phyloP scores from a whole-genome alignment of 1,140 invertebrate genomes.

The Drosophila kurseongensis region DNA sequence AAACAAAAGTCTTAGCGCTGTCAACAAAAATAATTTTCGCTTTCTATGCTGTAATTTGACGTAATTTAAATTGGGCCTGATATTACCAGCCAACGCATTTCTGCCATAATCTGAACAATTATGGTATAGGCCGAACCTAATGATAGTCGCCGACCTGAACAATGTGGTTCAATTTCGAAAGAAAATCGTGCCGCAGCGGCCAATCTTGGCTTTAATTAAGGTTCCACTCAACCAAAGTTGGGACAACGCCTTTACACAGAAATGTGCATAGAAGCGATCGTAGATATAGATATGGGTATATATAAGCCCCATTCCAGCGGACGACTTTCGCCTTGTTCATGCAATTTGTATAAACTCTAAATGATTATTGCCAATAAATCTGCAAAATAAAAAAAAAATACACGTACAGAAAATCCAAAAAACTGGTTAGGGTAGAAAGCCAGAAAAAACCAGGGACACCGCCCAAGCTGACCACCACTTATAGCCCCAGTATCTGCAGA shows the following conservation, averaged over 20 bases:
- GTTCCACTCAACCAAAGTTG: conserved; percentile 53
- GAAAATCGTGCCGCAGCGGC: conserved; percentile 65
- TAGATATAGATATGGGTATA: conserved; percentile 21
- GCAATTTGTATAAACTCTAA: conserved; percentile 70
- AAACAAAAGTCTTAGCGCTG: conserved; percentile 1
- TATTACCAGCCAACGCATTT: conserved; percentile 20
- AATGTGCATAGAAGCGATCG: conserved; percentile 32
- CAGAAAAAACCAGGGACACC: conserved; percentile 58
- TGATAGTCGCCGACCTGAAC: conserved; percentile 44
- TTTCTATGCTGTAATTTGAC: conserved; percentile 13
- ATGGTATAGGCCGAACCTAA: conserved; percentile 38
- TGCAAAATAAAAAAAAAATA: conserved; percentile 25
- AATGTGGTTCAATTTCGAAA: conserved; percentile 58
- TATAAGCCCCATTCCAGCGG: conserved; percentile 49
- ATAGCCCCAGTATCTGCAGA: conserved; percentile 36
- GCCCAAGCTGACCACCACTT: conserved; percentile 42
- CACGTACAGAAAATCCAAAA: conserved; percentile 38
- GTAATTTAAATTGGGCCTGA: conserved; percentile 27
- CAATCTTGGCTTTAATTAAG: conserved; percentile 72
- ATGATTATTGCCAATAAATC: conserved; percentile 79
- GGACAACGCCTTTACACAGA: conserved; percentile 63
- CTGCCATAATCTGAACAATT: conserved; percentile 33
- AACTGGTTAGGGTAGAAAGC: conserved; percentile 79
- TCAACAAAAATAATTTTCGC: conserved; percentile 12
- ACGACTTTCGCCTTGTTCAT: conserved; percentile 67